Base-by-base conservation (phyloP, 2,113 vertebrate species). In the Callospermophilus lateralis region DNA sequence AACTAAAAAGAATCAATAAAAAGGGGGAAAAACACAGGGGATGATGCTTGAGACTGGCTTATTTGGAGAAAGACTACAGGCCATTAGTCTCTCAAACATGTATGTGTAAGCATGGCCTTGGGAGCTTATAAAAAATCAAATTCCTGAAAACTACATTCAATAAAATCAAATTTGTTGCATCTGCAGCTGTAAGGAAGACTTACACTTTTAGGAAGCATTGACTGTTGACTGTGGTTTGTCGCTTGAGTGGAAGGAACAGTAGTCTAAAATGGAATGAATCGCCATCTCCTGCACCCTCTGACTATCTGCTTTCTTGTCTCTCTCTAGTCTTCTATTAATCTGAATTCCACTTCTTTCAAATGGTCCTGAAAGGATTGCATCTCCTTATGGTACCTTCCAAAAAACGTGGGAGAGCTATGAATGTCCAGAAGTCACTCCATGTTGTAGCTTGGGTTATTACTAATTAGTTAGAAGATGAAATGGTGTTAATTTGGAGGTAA, bases 101-200 rank as follows among this genome's bases (percentile, higher is more conserved):
- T 65, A 34, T 86, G 22, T 22, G 17, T 73, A 61, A 32, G 2
- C 1, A 87, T 84, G 9, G 16, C 37, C 22, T 74, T 4, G 7
- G 11, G 9, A 55, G 8, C 1, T 88, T 67, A 30, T 12, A 34
- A 45, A 72, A 88, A 72, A 86, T 39, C 9, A 81, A 73, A 85
- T 67, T 93, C 20, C 19, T 55, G 11, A 37, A 2, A 85, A 76
- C 12, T 89, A n/a, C 2, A 0, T 81, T 73, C 83, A 86, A 55
- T 48, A 77, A 16, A 87, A 89, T 84, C 34, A 77, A 58, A 65
- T 79, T 78, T 24, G 79, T 1, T n/a, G 5, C 45, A 30, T 92
- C 8, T 45, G 11, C 4, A 1, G 13, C 8, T 9, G 32, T 26
- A 67, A 1, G 3, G 1, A 83, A 3, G 28, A 89, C 3, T 37